Evolutionary conservation across 2,797 vertebrate genomes (phyloP).

Genomic region (Bradypodion ventrale): DNA sequence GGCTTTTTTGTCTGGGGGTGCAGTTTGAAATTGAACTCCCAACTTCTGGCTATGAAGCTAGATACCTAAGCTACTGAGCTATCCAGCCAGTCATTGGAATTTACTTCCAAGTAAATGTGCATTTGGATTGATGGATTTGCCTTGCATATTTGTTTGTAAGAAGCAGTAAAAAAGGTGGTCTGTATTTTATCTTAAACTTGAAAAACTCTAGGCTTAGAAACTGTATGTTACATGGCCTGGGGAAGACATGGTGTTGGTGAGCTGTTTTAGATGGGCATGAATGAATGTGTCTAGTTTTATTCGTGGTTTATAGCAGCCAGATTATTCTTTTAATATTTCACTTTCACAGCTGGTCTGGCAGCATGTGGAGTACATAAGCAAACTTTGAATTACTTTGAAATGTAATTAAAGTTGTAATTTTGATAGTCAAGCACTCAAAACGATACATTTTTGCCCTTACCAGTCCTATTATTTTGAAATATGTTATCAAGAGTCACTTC

Average conservation of each 20-base stretch:
- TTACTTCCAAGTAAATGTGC: not conserved
- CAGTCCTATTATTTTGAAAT: not conserved
- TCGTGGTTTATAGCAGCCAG: not conserved
- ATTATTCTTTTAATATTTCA: slow-evolving; percentile 31
- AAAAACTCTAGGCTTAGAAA: slow-evolving; percentile 1
- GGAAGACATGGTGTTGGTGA: not conserved
- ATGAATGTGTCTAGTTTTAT: not conserved
- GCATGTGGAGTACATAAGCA: slow-evolving; percentile 5
- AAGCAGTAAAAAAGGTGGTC: not conserved
- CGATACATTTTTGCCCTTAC: not conserved
- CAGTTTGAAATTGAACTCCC: no score
- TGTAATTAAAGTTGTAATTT: slow-evolving; percentile 11
- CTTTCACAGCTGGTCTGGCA: slow-evolving; percentile 2
- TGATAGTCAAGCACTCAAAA: not conserved
- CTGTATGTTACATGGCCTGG: not conserved
- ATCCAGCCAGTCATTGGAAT: no score
- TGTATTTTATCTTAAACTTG: not conserved
- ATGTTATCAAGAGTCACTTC: not conserved
- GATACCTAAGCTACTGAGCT: no score
- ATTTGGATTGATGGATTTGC: not conserved
- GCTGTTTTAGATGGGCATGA: not conserved
- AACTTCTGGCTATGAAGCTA: no score
- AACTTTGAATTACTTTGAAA: no score
- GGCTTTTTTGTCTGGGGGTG: no score
- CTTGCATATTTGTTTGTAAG: not conserved